Base-by-base conservation (phyloP, 2,113 vertebrate genomes). In the Erythrocercus mccallii region DNA sequence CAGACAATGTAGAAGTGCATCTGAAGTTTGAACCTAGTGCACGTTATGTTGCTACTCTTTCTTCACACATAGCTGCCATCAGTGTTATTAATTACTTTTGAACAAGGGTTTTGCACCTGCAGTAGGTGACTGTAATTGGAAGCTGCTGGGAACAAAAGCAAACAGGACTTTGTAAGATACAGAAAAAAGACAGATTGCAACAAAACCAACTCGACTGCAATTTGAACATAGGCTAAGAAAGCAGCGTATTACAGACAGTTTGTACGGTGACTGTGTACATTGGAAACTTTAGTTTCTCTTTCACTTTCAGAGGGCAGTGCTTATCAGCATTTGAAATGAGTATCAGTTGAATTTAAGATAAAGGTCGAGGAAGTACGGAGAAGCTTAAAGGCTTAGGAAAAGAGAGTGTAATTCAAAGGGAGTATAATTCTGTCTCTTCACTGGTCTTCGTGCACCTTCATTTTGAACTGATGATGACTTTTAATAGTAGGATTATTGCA, bases 381-480 rank as follows among this genome's bases (percentile, higher is more conserved):
- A 47, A 38, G 16, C 53, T 86, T 15, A 57, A 60, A 86, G 21
- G 15, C 44, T 84, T 74, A 22, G 42, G 37, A 54, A 53, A 48
- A 53, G 7, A 51, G 19, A 30, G 15, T 2, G 30, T 2, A 1
- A 15, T 54, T 77, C 33, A 66, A 77, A 88, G 28, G 40, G 20
- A 80, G 27, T 11, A 9, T 66, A 47, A 8, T 78, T 86, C 30
- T 78, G 5, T 60, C 25, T 51, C n/a, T 83, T 60, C 23, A 16
- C 3, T 37, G 16, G 8, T 85, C 38, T 66, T 86, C 8, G 5
- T 35, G 21, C 33, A 31, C 27, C 10, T 78, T 84, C 18, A 28
- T 87, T 91, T 78, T 60, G 48, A 90, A 40, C 61, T n/a, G n/a
- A 18, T 64, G 27, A 28, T 69, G 74, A 65, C 71, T 89, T 74